These are phyloP conservation scores for Dermatophagoides farinae DNA, from an alignment of 1,140 invertebrate species.

Conservation along the genomic window DNA sequence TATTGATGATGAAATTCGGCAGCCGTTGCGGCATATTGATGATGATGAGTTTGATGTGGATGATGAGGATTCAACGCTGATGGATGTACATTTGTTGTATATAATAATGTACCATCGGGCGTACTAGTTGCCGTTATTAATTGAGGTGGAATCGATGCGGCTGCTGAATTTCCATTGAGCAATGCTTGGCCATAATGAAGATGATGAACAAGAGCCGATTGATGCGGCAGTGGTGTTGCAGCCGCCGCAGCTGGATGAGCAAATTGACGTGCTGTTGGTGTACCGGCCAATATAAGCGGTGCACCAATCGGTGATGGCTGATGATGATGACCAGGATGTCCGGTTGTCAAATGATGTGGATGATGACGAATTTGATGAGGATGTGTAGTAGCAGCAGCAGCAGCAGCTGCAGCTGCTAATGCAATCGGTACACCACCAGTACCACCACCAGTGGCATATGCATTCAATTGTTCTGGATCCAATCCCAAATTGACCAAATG, in stretches of 20 bases:
- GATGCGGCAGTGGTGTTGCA: neutral
- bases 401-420: neutral
- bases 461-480: neutral
- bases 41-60: neutral
- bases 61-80: neutral
- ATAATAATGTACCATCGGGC: neutral
- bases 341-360: neutral
- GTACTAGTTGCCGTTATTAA: neutral
- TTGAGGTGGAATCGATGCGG: neutral
- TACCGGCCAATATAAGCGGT: neutral
- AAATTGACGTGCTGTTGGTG: neutral
- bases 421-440: neutral
- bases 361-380: neutral
- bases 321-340: neutral
- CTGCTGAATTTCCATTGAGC: neutral
- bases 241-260: neutral
- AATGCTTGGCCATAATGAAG: neutral
- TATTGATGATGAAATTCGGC: neutral
- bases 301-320: slow-evolving; percentile 5
- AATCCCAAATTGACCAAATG: neutral
- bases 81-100: neutral
- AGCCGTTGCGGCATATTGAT: neutral
- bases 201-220: neutral
- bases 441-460: neutral
- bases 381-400: too few species aligned